phyloP scores from a whole-genome alignment of 2,113 vertebrate species.

The Amazona guildingii region DNA sequence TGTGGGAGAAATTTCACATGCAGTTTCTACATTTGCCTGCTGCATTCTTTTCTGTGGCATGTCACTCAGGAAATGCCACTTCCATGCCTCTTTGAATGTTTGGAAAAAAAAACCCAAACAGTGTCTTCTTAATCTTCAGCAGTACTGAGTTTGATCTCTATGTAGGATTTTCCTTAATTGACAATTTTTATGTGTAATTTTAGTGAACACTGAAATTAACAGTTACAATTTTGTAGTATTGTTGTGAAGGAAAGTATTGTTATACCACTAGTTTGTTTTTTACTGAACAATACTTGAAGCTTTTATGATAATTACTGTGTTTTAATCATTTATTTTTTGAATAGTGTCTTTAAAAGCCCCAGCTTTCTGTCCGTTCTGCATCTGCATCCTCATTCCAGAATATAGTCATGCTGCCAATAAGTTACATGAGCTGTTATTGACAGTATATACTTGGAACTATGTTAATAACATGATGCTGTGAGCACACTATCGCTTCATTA shows the following conservation, averaged over 20 bases:
- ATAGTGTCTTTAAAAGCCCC: not conserved
- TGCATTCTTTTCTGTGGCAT: not conserved
- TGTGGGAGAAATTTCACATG: not conserved
- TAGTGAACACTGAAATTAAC: not conserved
- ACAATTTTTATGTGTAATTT: not conserved
- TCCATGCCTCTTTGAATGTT: not conserved
- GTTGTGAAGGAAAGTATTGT: not conserved
- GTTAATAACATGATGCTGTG: not conserved
- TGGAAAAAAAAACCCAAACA: not conserved
- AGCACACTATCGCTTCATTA: not conserved
- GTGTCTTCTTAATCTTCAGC: not conserved
- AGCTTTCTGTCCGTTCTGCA: not conserved
- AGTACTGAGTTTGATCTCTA: not conserved
- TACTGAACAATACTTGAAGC: not conserved
- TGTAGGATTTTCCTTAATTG: not conserved
- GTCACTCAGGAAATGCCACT: not conserved
- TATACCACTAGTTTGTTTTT: not conserved
- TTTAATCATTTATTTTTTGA: not conserved
- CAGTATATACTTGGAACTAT: not conserved
- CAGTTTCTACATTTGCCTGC: not conserved
- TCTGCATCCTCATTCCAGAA: not conserved
- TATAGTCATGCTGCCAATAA: not conserved
- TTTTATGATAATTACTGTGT: not conserved
- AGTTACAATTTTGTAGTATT: not conserved
- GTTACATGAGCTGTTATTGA: not conserved